A percentile compares a stretch with the other conserved stretches of the same genome.
phyloP scores from a whole-genome alignment of 2,797 vertebrate species.

The Brachymystax lenok region DNA sequence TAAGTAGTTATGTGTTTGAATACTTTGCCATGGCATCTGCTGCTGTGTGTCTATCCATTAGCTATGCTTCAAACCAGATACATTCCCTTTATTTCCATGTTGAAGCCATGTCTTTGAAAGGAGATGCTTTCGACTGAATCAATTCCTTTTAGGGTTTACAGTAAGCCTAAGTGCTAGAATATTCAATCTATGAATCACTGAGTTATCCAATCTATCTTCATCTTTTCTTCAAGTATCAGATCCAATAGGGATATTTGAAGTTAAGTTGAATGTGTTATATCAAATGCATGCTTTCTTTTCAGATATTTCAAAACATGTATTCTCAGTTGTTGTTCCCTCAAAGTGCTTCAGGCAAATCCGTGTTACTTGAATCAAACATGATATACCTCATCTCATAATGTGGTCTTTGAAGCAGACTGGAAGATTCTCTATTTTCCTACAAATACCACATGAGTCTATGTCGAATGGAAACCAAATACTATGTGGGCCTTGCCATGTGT shows the following conservation, averaged over 20 bases:
- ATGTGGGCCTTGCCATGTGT: neutral
- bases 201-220: slow-evolving; percentile 24
- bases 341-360: slow-evolving; percentile 20
- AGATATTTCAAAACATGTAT: slow-evolving; percentile 6
- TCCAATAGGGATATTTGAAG: slow-evolving; percentile 22
- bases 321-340: neutral
- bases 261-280: slow-evolving; percentile 25
- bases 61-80: slow-evolving; percentile 1
- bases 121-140: slow-evolving; percentile 28
- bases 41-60: slow-evolving; percentile 8
- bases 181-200: slow-evolving; percentile 27
- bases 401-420: neutral
- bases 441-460: neutral
- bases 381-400: slow-evolving; percentile 5
- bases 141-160: slow-evolving; percentile 17
- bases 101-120: slow-evolving; percentile 21
- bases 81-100: slow-evolving; percentile 22
- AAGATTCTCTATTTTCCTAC: neutral
- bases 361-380: slow-evolving; percentile 14
- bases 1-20: neutral
- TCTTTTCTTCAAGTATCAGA: slow-evolving; percentile 17
- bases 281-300: slow-evolving; percentile 7
- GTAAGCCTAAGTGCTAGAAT: slow-evolving; percentile 13
- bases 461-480: neutral
- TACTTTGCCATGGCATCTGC: neutral